Percentiles rank a stretch among this genome's conserved stretches.
phyloP scores from a whole-genome alignment of 2,113 vertebrate genomes.

The Podarcis raffonei region DNA sequence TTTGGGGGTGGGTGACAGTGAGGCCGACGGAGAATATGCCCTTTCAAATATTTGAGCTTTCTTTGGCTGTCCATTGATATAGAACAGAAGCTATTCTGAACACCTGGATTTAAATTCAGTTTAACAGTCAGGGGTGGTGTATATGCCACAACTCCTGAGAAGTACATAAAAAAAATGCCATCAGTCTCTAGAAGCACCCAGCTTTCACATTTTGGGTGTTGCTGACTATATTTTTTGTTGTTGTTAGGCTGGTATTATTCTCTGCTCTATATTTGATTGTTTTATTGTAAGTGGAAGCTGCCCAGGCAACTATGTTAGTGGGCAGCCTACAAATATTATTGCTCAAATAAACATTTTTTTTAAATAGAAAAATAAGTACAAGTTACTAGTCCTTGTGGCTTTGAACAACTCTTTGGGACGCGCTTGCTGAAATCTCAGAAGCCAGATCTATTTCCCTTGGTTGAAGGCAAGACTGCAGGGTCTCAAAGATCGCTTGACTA shows the following conservation, averaged over 20 bases:
- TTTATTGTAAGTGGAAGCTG: not conserved
- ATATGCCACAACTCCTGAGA: not conserved
- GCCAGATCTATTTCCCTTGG: not conserved
- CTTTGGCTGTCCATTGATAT: not conserved
- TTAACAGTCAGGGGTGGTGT: not conserved
- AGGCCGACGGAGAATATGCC: not conserved
- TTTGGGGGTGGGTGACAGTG: too few relatives aligned
- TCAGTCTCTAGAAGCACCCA: too few relatives aligned
- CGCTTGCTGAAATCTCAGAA: not conserved
- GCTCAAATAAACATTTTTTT: not conserved
- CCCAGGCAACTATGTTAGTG: not conserved
- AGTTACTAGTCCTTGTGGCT: not conserved
- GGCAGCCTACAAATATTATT: not conserved
- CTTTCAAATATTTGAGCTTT: not conserved
- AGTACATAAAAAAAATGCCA: not conserved
- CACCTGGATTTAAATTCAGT: not conserved
- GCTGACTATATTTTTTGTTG: not conserved
- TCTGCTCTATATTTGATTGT: not conserved
- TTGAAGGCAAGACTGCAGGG: not conserved
- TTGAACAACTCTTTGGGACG: not conserved
- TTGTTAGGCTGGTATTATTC: not conserved
- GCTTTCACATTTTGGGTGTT: not conserved
- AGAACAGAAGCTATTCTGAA: not conserved
- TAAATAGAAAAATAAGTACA: not conserved
- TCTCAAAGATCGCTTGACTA: not conserved